Evolutionary conservation across 2,113 vertebrate genomes (phyloP).

Genomic region (Nansenia antarctica): DNA sequence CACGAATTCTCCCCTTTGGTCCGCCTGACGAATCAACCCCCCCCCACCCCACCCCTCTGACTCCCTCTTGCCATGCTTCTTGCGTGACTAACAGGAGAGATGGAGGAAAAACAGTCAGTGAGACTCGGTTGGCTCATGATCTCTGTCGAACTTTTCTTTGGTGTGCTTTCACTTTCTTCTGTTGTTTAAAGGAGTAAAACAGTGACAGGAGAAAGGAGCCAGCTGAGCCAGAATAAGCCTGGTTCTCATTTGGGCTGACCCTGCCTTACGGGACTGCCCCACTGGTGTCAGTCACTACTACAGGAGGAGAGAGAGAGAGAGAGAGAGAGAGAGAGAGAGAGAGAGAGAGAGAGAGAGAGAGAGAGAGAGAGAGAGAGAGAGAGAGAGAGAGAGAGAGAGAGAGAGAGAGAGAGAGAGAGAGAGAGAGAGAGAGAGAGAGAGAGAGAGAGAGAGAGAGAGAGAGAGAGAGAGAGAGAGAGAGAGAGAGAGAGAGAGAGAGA

Average conservation of each 20-base stretch:
- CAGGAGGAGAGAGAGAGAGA: background rate
- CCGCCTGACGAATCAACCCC: background rate
- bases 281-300: slow-evolving; percentile 41
- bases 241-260: slow-evolving; percentile 68
- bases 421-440: too few relatives aligned
- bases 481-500: too few relatives aligned
- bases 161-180: slow-evolving; percentile 41
- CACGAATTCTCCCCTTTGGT: background rate
- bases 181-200: slow-evolving; percentile 38
- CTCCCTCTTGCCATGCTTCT: background rate
- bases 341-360: slow-evolving; percentile 9
- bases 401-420: too few relatives aligned
- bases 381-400: background rate
- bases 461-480: too few relatives aligned
- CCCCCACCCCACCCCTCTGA: background rate
- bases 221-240: slow-evolving; percentile 59
- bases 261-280: slow-evolving; percentile 44
- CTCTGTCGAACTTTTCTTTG: slow-evolving; percentile 62
- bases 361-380: background rate
- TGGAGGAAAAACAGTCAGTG: slow-evolving; percentile 39
- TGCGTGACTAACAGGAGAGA: slow-evolving; percentile 42
- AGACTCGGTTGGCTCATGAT: slow-evolving; percentile 40
- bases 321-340: background rate
- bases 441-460: too few relatives aligned
- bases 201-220: slow-evolving; percentile 63